A percentile compares a stretch with the other conserved stretches of the same genome.
These are phyloP conservation scores for Plutomurus gul DNA, from an alignment of 1,140 invertebrate species.

Conservation along the genomic window DNA sequence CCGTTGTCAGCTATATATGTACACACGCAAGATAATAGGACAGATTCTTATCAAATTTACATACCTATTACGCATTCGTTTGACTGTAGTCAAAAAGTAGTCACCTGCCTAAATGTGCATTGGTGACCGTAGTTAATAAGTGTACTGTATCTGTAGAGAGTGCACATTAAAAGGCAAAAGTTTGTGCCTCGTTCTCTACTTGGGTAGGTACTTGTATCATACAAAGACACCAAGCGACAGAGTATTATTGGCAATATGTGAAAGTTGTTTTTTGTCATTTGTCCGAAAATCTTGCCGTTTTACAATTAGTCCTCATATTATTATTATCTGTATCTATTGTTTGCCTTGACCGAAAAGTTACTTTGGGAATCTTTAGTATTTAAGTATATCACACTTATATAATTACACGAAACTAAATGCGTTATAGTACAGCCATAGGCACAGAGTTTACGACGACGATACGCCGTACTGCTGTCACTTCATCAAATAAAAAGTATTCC, in stretches of 20 bases:
- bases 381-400: not conserved
- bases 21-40: too few relatives aligned
- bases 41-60: too few relatives aligned
- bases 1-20: too few relatives aligned
- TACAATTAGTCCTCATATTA: conserved; percentile 28
- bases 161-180: too few relatives aligned
- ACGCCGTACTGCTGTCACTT: not conserved
- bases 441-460: not conserved
- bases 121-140: too few relatives aligned
- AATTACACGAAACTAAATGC: not conserved
- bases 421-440: not conserved
- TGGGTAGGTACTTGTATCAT: not conserved
- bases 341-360: conserved; percentile 20
- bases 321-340: conserved; percentile 18
- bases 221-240: not conserved
- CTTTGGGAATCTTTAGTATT: not conserved
- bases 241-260: conserved; percentile 29
- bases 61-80: too few relatives aligned
- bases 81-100: too few relatives aligned
- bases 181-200: too few relatives aligned
- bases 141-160: too few relatives aligned
- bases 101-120: too few relatives aligned
- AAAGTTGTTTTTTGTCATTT: conserved; percentile 30
- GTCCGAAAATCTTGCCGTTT: conserved; percentile 28
- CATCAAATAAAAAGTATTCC: not conserved